phyloP scores from a whole-genome alignment of 2,888 invertebrate genomes.

The Hipparchia semele region DNA sequence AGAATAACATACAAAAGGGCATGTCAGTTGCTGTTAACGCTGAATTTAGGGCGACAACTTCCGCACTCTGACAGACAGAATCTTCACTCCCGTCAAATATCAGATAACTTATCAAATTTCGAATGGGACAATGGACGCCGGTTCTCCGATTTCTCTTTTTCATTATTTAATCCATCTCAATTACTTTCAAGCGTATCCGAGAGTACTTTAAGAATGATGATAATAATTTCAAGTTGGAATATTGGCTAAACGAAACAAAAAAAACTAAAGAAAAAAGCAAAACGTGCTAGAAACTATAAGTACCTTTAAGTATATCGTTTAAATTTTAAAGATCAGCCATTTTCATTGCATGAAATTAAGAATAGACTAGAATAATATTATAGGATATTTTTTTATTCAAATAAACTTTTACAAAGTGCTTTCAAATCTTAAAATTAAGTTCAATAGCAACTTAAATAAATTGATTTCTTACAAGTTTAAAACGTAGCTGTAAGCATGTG shows the following conservation, averaged over 20 bases:
- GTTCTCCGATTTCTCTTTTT: slow-evolving; percentile 9
- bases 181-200: slow-evolving; percentile 18
- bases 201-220: background rate
- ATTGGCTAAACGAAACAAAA: background rate
- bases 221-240: slow-evolving; percentile 10
- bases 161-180: slow-evolving; percentile 27
- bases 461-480: too few species aligned
- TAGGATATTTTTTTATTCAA: too few species aligned
- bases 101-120: slow-evolving; percentile 24
- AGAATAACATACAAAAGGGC: background rate
- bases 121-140: slow-evolving; percentile 21
- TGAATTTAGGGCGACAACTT: slow-evolving; percentile 29
- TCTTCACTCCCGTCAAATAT: slow-evolving; percentile 27
- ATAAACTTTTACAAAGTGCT: too few species aligned
- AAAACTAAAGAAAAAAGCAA: background rate
- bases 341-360: too few species aligned
- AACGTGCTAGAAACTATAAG: background rate
- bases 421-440: too few species aligned
- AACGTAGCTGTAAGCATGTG: too few species aligned
- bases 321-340: background rate
- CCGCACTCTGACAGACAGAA: slow-evolving; percentile 21
- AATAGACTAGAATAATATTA: too few species aligned
- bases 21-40: slow-evolving; percentile 19
- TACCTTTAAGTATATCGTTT: background rate
- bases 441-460: too few species aligned